Evolutionary conservation across 2,797 vertebrate genomes (phyloP).

Genomic region (Propithecus deckenii): DNA sequence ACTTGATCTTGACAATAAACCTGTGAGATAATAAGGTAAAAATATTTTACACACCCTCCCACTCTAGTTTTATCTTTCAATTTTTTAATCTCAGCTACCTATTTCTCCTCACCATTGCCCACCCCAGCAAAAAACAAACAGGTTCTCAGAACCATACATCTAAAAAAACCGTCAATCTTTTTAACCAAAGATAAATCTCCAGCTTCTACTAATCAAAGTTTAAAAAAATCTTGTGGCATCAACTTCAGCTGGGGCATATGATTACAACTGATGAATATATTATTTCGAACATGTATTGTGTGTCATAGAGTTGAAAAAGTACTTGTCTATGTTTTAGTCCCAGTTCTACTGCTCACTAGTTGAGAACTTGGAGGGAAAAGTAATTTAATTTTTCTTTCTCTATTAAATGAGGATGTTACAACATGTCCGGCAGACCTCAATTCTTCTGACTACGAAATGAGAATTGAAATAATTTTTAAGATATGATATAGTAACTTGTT

Average conservation of each 20-base stretch:
- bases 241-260: not conserved
- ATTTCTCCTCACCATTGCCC: not conserved
- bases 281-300: not conserved
- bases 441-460: slow-evolving; percentile 21
- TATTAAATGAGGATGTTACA: not conserved
- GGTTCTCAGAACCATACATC: not conserved
- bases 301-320: not conserved
- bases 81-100: not conserved
- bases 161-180: not conserved
- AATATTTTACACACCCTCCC: not conserved
- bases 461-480: not conserved
- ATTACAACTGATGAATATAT: not conserved
- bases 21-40: not conserved
- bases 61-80: not conserved
- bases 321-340: not conserved
- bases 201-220: not conserved
- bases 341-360: not conserved
- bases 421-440: not conserved
- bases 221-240: not conserved
- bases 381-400: slow-evolving; percentile 7
- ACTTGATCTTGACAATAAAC: not conserved
- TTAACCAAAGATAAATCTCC: not conserved
- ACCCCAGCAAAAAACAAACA: not conserved
- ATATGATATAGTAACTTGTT: not conserved
- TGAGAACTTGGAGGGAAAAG: not conserved